phyloP scores from a whole-genome alignment of 2,888 invertebrate species.

The Bugulina stolonifera region DNA sequence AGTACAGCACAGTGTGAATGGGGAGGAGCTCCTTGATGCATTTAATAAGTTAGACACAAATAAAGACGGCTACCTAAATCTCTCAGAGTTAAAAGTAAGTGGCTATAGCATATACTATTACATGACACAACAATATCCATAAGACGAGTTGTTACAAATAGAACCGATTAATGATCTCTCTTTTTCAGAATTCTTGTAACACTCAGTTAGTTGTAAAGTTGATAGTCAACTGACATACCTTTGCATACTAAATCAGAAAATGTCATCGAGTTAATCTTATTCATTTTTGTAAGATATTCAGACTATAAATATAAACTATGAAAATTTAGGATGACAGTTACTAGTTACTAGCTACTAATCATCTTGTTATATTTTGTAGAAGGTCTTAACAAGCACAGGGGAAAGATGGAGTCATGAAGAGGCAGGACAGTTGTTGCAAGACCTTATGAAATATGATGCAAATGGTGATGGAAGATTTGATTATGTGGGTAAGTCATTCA shows the following conservation, averaged over 20 bases:
- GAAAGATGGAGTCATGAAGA: slow-evolving; percentile 25
- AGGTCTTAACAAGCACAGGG: slow-evolving; percentile 24
- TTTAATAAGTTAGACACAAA: slow-evolving; percentile 25
- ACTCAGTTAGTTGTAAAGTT: no score
- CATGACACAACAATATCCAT: neutral
- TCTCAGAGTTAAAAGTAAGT: slow-evolving; percentile 21
- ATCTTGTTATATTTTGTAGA: no score
- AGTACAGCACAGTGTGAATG: slow-evolving; percentile 25
- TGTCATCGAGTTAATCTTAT: no score
- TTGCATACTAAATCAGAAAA: no score
- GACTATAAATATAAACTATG: no score
- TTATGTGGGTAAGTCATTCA: slow-evolving; percentile 11
- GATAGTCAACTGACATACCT: no score
- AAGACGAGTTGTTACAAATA: neutral
- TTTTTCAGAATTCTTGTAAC: no score
- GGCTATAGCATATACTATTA: neutral
- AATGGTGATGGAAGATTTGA: slow-evolving; percentile 26
- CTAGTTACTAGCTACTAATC: no score
- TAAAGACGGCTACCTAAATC: slow-evolving; percentile 16
- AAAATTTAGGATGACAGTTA: no score
- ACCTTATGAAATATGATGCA: slow-evolving; percentile 21
- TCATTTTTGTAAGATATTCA: no score
- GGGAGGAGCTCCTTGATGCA: slow-evolving; percentile 19
- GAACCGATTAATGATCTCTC: no score
- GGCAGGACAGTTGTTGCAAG: slow-evolving; percentile 7